Base-by-base conservation (phyloP, 2,797 vertebrate species). In the Leptodactylus fallax region DNA sequence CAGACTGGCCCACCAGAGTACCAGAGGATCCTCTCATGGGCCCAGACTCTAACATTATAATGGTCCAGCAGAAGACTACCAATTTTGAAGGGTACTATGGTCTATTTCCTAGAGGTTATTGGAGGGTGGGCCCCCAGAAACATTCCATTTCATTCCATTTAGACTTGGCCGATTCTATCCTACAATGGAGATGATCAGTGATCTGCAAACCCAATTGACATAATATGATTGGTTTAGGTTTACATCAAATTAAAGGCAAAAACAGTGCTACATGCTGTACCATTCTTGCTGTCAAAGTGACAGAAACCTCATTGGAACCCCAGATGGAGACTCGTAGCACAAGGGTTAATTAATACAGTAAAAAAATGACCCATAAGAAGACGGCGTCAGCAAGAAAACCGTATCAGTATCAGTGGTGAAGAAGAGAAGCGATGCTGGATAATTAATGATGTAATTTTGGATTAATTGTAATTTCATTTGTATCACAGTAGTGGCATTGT, bases 401-500 rank as follows among this genome's bases (percentile, higher is more conserved):
- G 14, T 83, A 90, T 85, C 36, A 90, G 19, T 0, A 1, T 58
- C 74, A 56, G 81, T 77, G 79, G 16, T 85, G 69, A 82, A 83
- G 76, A 79, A 56, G 76, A 78, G 79, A 78, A 82, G 81, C 80
- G 45, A 74, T 56, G n/a, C 83, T 78, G 79, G 16, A 45, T 89
- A 82, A 89, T 89, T 89, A 89, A 89, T 89, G 23, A 89, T 85
- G 89, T 90, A 91, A 91, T 90, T 79, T 85, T 78, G 89, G 90
- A 85, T 95, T 95, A 94, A 95, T 95, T 94, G 87, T 82, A 86
- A 82, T 82, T 89, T 89, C 78, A 86, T 89, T 85, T 85, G 87
- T 74, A 94, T 89, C 90, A 16, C 87, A 91, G 91, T 80, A 81
- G 89, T 91, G 92, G 90, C 92, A 90, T 83, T 27, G 74, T 93